Base-by-base conservation (phyloP, 1,140 invertebrate species). In the Dendroctonus ponderosae region DNA sequence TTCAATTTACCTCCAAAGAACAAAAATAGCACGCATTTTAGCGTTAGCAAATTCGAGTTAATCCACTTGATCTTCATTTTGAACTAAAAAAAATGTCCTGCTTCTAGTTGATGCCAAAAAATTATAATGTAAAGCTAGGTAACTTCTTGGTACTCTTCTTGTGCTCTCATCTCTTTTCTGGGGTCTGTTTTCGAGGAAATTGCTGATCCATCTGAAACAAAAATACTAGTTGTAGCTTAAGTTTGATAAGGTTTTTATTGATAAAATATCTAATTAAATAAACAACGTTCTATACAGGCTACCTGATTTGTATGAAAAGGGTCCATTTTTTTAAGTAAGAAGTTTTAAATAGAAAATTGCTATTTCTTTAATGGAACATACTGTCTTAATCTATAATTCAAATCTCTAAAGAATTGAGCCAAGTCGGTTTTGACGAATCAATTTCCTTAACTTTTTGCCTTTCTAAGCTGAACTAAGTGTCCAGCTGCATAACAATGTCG, bases 21-120 rank as follows among this genome's bases (percentile, higher is more conserved):
- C 41, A 82, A 68, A 70, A 83, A 84, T 7, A 84, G 72, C 51
- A 83, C 77, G 71, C 78, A 81, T 77, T 83, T 83, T 38, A 84
- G 71, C 5, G 82, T 80, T 67, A 83, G 77, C 56, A 84, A 78
- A 73, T 81, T 83, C n/a, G 44, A 7, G 50, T 71, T 71, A 4
- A 67, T 46, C 50, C 57, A 61, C 38, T 67, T 60, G 14, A 67
- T 41, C 43, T 67, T 54, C 42, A 48, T 66, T 50, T 58, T 60
- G 14, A 9, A 41, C 39, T 26, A 26, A 26, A 26, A 26, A 50
- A 41, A 62, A 40, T 51, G 37, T 9, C 7, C 14, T 14, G 26
- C 26, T 1, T 26, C 26, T 26, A 26, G 26, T 50, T 51, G 41
- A 37, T 49, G 49, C 46, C 40, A 39, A 14, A 51, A 26, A 62